These are phyloP conservation scores for Pristionchus arcanus DNA, from an alignment of 2,888 invertebrate genomes.

Conservation along the genomic window DNA sequence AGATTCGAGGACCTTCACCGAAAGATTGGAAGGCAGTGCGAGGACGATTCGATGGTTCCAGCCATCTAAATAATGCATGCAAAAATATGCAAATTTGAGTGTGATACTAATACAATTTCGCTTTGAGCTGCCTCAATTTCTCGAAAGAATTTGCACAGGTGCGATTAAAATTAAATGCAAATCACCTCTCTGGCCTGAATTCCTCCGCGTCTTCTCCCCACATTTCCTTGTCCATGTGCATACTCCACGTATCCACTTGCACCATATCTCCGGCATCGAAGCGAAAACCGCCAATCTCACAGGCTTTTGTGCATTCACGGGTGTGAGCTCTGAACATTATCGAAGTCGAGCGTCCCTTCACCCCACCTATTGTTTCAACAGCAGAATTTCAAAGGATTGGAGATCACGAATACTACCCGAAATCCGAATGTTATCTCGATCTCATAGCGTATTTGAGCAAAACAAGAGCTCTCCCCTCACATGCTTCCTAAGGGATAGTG, in stretches of 20 bases:
- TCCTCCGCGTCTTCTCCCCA: slow-evolving; percentile 50
- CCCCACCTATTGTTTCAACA: neutral
- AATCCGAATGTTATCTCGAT: too few species aligned
- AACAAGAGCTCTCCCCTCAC: slow-evolving; percentile 59
- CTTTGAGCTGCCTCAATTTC: neutral
- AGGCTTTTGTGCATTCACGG: neutral
- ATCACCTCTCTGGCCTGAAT: slow-evolving; percentile 40
- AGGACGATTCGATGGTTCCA: neutral
- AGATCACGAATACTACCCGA: too few species aligned
- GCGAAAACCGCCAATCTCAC: neutral
- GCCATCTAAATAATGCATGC: neutral
- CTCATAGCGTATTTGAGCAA: too few species aligned
- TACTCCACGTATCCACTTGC: slow-evolving; percentile 18
- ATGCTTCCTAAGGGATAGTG: slow-evolving; percentile 70
- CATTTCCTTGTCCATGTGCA: slow-evolving; percentile 41
- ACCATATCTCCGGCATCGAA: slow-evolving; percentile 27
- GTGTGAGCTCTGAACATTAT: neutral
- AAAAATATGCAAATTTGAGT: too few species aligned
- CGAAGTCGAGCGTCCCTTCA: neutral
- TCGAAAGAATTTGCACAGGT: neutral
- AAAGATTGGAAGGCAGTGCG: slow-evolving; percentile 1
- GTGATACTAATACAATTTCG: too few species aligned
- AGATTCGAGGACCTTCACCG: neutral
- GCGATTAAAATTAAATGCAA: neutral
- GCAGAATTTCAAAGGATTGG: neutral